phyloP scores from a whole-genome alignment of 2,797 vertebrate genomes.

The Falco novaeseelandiae region DNA sequence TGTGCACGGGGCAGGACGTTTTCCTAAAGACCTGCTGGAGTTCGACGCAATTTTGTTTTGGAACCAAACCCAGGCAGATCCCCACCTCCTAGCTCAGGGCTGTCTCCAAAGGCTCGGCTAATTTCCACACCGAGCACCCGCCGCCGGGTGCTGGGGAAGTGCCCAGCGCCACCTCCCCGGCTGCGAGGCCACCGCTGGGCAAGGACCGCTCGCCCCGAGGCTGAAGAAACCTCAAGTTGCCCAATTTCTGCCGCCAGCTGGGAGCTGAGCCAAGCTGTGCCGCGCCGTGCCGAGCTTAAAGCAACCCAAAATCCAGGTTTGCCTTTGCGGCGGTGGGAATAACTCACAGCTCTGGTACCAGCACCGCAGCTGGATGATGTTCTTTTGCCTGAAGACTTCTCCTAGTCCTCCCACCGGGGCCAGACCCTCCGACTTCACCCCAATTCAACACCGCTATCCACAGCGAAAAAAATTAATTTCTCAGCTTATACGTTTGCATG shows the following conservation, averaged over 20 bases:
- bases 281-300: background rate
- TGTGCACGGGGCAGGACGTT: background rate
- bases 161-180: background rate
- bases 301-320: background rate
- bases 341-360: background rate
- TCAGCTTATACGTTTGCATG: rapidly evolving
- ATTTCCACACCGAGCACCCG: background rate
- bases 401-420: background rate
- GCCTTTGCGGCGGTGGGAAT: rapidly evolving
- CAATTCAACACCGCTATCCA: background rate
- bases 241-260: background rate
- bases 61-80: background rate
- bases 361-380: background rate
- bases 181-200: background rate
- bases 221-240: background rate
- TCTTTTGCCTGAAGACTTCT: background rate
- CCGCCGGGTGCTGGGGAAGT: background rate
- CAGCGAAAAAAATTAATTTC: background rate
- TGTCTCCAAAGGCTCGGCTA: background rate
- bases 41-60: background rate
- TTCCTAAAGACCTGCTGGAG: background rate
- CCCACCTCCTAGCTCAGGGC: background rate
- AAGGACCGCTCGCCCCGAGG: background rate
- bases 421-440: background rate
- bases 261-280: background rate